Base-by-base conservation (phyloP, 2,888 invertebrate species). In the Leptopilina syphax region DNA sequence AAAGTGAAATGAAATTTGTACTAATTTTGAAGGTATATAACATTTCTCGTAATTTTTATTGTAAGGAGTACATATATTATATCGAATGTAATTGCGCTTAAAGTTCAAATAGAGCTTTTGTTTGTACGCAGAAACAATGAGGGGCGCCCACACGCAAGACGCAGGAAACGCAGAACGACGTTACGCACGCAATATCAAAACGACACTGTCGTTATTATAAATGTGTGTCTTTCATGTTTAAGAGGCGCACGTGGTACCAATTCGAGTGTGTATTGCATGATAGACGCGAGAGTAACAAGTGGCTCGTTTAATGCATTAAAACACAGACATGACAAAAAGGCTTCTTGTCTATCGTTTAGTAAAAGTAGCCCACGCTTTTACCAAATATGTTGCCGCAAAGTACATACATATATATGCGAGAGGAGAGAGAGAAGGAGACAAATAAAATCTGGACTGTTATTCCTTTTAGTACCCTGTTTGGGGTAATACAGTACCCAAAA, bases 41-140 rank as follows among this genome's bases (percentile, higher is more conserved):
- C 57, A 27, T 73, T 73, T 57, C 73, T 73, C n/a, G 50, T 57
- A 18, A 73, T 13, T n/a, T 73, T 73, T 57, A 73, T 73, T n/a
- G 54, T n/a, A 57, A 73, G 34, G 41, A 27, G 57, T 73, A n/a
- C 50, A 12, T 84, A 82, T 81, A 34, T 27, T 34, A 77, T 80
- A 78, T 82, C 78, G 81, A 80, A 82, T 77, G 81, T 80, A 80
- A 82, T 82, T 81, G 82, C 78, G 80, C 81, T 82, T 80, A 80
- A 79, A 80, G 82, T 79, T 77, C 73, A 78, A 78, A 79, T 81
- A 77, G 65, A 82, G 83, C 84, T 87, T 50, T 89, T 89, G 88
- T 89, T 89, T 88, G 89, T 83, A 89, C 89, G 89, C 89, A 89
- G 89, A 89, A 89, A 87, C 79, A 80, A 77, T 81, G 84, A 86